A percentile compares a stretch with the other conserved stretches of the same genome.
These are phyloP conservation scores for Karalla daura DNA, from an alignment of 2,797 vertebrate genomes.

Conservation along the genomic window DNA sequence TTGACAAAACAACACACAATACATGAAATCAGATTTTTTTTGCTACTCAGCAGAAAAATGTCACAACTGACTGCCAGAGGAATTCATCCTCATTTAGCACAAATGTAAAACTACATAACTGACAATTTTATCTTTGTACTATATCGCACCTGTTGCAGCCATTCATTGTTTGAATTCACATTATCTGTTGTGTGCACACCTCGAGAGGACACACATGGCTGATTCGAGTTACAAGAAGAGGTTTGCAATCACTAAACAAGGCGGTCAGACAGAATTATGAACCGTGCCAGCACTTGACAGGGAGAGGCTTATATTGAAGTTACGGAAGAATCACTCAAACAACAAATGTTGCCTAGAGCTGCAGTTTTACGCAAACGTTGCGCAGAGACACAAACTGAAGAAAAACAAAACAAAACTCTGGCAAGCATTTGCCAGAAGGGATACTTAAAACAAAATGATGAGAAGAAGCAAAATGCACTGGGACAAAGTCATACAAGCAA, in stretches of 20 bases:
- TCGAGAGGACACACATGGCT: background rate
- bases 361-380: constrained; percentile 8
- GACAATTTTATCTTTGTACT: background rate
- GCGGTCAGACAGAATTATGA: background rate
- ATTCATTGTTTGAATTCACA: background rate
- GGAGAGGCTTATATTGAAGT: background rate
- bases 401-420: background rate
- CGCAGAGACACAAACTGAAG: background rate
- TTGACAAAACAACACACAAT: background rate
- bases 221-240: background rate
- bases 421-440: constrained; percentile 1
- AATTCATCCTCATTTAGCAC: background rate
- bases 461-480: background rate
- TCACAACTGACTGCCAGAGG: constrained; percentile 12
- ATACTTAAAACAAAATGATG: background rate
- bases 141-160: background rate
- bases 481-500: background rate
- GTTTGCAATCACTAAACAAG: background rate
- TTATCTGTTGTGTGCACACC: background rate
- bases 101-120: background rate
- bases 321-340: background rate
- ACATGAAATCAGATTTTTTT: background rate
- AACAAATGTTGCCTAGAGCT: background rate
- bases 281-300: background rate
- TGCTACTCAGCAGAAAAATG: background rate